These are phyloP conservation scores for Caprella mutica DNA, from an alignment of 2,888 invertebrate species.

Conservation along the genomic window DNA sequence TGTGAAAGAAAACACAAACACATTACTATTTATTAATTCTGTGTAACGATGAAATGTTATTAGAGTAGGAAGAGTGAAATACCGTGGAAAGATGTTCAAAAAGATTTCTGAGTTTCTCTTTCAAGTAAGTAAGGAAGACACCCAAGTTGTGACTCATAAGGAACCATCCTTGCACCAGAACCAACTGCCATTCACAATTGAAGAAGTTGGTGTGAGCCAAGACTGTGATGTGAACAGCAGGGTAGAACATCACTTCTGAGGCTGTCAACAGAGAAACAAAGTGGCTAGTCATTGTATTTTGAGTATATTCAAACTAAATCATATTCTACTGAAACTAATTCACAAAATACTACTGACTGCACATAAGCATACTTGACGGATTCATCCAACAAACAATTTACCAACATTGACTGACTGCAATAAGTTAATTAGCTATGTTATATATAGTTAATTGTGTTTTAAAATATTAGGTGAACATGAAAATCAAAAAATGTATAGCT, in stretches of 20 bases:
- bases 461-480: too few species aligned
- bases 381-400: too few species aligned
- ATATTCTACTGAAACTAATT: too few species aligned
- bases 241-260: slow-evolving; percentile 50
- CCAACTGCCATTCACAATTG: slow-evolving; percentile 57
- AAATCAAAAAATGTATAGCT: too few species aligned
- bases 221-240: slow-evolving; percentile 60
- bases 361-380: too few species aligned
- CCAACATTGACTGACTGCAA: too few species aligned
- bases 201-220: slow-evolving; percentile 65
- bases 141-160: slow-evolving; percentile 49
- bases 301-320: too few species aligned
- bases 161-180: slow-evolving; percentile 57
- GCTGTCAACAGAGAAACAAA: too few species aligned
- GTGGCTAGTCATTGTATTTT: too few species aligned
- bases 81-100: slow-evolving; percentile 52
- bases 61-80: slow-evolving; percentile 33
- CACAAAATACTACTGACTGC: too few species aligned
- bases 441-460: too few species aligned
- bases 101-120: slow-evolving; percentile 49
- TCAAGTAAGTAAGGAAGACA: slow-evolving; percentile 48
- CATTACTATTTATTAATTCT: neutral
- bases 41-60: neutral
- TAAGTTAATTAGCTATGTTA: too few species aligned
- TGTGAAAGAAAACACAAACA: neutral